A percentile compares a stretch with the other conserved stretches of the same genome.
phyloP scores from a whole-genome alignment of 2,113 vertebrate genomes.

The Strix uralensis region DNA sequence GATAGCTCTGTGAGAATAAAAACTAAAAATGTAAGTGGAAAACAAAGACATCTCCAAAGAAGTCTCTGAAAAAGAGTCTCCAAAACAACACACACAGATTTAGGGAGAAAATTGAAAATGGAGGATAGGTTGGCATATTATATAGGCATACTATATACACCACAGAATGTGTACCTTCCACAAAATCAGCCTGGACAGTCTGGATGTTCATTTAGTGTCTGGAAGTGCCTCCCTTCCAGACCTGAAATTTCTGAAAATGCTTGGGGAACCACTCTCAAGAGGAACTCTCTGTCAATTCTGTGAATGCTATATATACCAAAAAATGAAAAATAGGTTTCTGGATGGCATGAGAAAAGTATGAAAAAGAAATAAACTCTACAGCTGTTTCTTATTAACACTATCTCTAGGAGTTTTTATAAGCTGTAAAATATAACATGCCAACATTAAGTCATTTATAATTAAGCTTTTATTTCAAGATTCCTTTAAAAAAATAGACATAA shows the following conservation, averaged over 20 bases:
- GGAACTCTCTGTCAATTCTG: neutral
- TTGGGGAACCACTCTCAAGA: neutral
- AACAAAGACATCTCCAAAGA: neutral
- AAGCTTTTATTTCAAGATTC: neutral
- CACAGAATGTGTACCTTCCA: neutral
- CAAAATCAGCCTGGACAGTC: neutral
- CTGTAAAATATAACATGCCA: constrained; percentile 2
- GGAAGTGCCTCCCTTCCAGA: neutral
- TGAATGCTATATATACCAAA: neutral
- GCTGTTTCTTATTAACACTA: constrained; percentile 25
- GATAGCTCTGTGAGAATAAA: neutral
- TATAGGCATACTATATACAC: neutral
- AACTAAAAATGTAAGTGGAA: neutral
- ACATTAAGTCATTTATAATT: constrained; percentile 21
- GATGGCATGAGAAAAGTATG: neutral
- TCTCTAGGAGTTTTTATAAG: constrained; percentile 23
- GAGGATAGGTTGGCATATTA: neutral
- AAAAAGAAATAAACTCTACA: neutral
- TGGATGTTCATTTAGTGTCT: neutral
- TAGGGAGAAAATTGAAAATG: neutral
- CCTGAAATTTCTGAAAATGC: neutral
- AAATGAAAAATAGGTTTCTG: neutral
- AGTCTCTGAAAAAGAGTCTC: neutral
- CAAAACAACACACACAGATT: neutral
- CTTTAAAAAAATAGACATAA: neutral